Evolutionary conservation across 2,797 vertebrate species (phyloP), one percentile per base, ranked within the genome.

Genomic region (Macropus fuliginosus): DNA sequence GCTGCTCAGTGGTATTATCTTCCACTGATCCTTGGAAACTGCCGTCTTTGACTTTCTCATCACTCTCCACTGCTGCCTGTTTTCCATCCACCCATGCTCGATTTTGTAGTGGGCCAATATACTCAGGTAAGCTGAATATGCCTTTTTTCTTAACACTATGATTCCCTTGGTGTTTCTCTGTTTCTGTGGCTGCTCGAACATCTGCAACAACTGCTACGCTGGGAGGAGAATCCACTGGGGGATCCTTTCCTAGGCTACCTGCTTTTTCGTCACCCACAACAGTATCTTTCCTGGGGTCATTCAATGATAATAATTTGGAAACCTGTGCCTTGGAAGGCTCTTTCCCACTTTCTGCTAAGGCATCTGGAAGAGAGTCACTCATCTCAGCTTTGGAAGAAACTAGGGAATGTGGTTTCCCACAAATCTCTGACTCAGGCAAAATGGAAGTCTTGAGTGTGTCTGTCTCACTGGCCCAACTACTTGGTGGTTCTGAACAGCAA

Each of bases 361-460:
- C 95, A 54, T 96, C 56, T n/a, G 95, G 95, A 94, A 95, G 96
- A 66, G 95, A 93, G 52, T 95, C 94, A 27, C 54, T 18, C 74
- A 91, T n/a, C 54, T 96, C 95, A 59, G 92, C 55, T 87, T 89
- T 52, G 27, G 66, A 91, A 27, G 57, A 28, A 74, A 55, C 0
- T 94, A 52, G 93, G 1, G 1, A 12, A 46, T 91, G 56, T 1
- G 31, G 0, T 0, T 16, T 29, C 21, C 46, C 94, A 56, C 66
- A 81, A 74, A 55, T 31, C 59, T 90, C 8, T 3, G 24, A 91
- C 21, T 95, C 21, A 29, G 57, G 0, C 57, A 81, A 59, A 56
- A 57, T 10, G 0, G 27, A 0, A 18, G 95, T 29, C 12, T 94
- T 91, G 0, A 87, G 59, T 34, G 92, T n/a, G 9, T 11, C 4